Base-by-base conservation (phyloP, 2,113 vertebrate genomes). In the Brachyistius frenatus region DNA sequence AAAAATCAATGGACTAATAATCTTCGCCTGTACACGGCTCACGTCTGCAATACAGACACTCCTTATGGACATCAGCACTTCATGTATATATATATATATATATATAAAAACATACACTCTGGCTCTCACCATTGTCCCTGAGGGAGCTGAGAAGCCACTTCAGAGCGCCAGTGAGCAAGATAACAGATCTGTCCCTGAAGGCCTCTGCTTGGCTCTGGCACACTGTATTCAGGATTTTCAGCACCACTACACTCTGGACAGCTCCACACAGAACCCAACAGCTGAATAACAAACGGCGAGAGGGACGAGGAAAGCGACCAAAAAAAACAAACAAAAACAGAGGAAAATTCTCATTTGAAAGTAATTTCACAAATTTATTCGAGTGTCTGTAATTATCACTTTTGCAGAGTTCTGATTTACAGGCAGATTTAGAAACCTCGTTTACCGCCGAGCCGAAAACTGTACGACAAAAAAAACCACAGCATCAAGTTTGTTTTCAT, bases 201-300 rank as follows among this genome's bases (percentile, higher is more conserved):
- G 80, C 69, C 32, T 52, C 58, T 0, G 32, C 5, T 62, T 35
- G 80, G 78, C 80, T 74, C 76, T 83, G 65, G 23, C 5, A 7
- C 0, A 16, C 56, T 4, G 49, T 54, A 23, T 72, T 64, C 57
- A 53, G 74, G 81, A 74, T 78, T 84, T 87, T 87, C 85, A 90
- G 88, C 83, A 79, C 78, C 83, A 57, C 85, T 63, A 58, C 76
- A 32, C 39, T 56, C 23, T 74, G 80, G 88, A 91, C 85, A 89
- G 88, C 79, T 75, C 80, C 72, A 49, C 66, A 57, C 73, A 30
- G 39, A 78, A n/a, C 54, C 37, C 56, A 81, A 67, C 60, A 41
- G 70, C 60, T 39, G 72, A 70, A 76, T 76, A 71, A 73, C 56
- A 83, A 83, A 81, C 3, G 4, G 55, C 15, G 2, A 11, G 10